phyloP scores from a whole-genome alignment of 2,888 invertebrate species.

The Platycheirus rosarum region DNA sequence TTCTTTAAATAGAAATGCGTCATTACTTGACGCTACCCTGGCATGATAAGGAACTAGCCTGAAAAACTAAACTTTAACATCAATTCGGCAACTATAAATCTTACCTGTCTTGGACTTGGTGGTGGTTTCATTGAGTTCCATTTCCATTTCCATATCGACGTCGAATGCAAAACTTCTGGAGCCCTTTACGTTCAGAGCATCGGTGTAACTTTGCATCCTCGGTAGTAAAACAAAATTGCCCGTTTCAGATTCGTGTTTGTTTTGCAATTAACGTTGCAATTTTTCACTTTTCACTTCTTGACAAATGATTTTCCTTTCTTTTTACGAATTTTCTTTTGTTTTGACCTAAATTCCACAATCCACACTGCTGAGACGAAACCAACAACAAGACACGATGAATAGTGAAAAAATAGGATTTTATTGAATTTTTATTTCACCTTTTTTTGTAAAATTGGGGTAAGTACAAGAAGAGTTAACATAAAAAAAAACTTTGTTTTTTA shows the following conservation, averaged over 20 bases:
- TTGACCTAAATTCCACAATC: slow-evolving; percentile 66
- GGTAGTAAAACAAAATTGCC: background rate
- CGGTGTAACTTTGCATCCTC: slow-evolving; percentile 80
- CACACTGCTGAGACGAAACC: background rate
- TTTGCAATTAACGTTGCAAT: slow-evolving; percentile 3
- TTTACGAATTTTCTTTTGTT: slow-evolving; percentile 43
- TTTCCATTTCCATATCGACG: slow-evolving; percentile 82
- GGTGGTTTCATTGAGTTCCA: slow-evolving; percentile 76
- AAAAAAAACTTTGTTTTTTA: background rate
- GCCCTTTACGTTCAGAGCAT: slow-evolving; percentile 79
- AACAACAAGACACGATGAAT: no score
- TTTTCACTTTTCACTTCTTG: slow-evolving; percentile 40
- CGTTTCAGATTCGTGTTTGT: background rate
- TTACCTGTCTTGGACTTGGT: slow-evolving; percentile 64
- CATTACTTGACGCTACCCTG: slow-evolving; percentile 12
- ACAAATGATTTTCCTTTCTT: no score
- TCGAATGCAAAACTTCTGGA: slow-evolving; percentile 82
- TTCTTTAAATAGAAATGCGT: slow-evolving; percentile 53
- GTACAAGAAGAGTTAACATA: background rate
- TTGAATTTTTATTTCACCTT: slow-evolving; percentile 34
- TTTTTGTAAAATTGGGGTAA: background rate
- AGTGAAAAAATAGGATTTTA: slow-evolving; percentile 20
- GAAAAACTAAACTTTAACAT: background rate
- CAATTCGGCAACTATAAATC: slow-evolving; percentile 2
- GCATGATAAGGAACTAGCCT: background rate